Evolutionary conservation across 2,797 vertebrate species (phyloP).

Genomic region (Malurus splendens): DNA sequence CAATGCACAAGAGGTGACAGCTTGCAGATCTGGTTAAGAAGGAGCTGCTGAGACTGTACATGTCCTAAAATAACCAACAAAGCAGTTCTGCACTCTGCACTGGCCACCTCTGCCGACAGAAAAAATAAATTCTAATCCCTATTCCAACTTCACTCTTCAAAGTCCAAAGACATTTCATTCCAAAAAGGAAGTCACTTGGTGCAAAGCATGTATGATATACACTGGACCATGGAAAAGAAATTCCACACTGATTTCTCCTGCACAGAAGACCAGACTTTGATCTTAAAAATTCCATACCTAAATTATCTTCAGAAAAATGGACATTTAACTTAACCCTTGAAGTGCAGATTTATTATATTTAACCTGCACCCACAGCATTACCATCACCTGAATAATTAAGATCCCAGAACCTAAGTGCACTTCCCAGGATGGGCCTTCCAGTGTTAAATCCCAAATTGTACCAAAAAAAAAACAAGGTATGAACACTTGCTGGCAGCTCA

Average conservation of each 20-base stretch:
- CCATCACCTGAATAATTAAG: neutral
- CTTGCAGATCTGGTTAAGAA: neutral
- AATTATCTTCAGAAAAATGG: neutral
- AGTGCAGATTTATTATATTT: neutral
- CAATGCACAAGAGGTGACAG: neutral
- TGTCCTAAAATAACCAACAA: neutral
- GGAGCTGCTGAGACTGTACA: neutral
- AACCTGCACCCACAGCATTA: neutral
- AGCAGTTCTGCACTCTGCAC: neutral
- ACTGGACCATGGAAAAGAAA: neutral
- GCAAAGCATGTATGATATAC: rapidly evolving
- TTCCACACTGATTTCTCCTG: neutral
- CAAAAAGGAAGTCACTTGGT: neutral
- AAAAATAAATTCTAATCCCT: neutral
- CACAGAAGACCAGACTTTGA: neutral
- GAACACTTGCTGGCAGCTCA: neutral
- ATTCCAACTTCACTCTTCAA: neutral
- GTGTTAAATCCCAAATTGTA: neutral
- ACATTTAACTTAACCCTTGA: neutral
- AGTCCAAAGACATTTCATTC: neutral
- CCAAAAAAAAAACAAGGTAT: neutral
- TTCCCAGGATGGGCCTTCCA: neutral
- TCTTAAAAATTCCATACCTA: neutral
- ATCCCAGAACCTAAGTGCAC: neutral
- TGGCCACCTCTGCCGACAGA: neutral